Base-by-base conservation (phyloP, 1,140 invertebrate species). In the Ptiloglossa arizonensis region DNA sequence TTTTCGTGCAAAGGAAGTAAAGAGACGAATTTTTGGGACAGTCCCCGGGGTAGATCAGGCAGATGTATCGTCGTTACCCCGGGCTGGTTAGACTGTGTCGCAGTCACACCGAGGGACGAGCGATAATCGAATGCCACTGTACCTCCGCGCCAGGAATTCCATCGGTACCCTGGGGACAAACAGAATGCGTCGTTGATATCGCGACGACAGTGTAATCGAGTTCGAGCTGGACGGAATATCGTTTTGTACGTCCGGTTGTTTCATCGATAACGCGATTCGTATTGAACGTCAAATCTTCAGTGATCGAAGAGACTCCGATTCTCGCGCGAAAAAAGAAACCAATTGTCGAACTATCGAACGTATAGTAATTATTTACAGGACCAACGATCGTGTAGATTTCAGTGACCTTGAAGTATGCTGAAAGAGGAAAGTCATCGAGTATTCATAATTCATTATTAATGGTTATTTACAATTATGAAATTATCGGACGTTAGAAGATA, bases 61-160 rank as follows among this genome's bases (percentile, higher is more conserved):
- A 73, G 82, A 83, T 83, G 81, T 84, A 80, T 83, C 81, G 71
- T 83, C 81, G 78, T 84, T 84, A 84, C 82, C 81, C 81, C 78
- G 77, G 82, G 77, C 71, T 84, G 83, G 83, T 77, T 73, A 85
- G 84, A 86, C 75, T 79, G 74, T 85, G 75, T 81, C 79, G 79
- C 72, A 81, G 79, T 81, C 78, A 80, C 82, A 73, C 68, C 80
- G 56, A 70, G 78, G 79, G 74, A 66, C 67, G 79, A 74, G 83
- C 75, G 79, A 86, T 86, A 85, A 86, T 85, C 79, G 76, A 83
- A 83, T 87, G 80, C 76, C 67, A 85, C 85, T 86, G 70, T 95
- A 97, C 97, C 96, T 97, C 96, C 93, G 95, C 94, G 87, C 97
- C 97, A 88, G 97, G 97, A 90, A 98, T 98, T 88, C 97, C 97